Base-by-base conservation (phyloP, 2,113 vertebrate genomes). In the Theropithecus gelada region DNA sequence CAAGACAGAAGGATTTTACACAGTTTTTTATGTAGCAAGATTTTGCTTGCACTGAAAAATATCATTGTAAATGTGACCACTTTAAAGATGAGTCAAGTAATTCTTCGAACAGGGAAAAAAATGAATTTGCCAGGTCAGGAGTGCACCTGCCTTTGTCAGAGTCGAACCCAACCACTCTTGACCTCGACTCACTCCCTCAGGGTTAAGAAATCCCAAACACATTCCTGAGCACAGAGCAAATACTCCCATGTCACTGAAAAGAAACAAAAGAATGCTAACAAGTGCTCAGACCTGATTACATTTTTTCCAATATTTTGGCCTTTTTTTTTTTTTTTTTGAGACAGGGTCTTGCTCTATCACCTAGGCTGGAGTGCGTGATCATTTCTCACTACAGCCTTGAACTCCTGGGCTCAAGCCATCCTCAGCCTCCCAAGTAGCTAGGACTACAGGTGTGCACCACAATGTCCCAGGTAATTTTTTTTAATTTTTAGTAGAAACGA, bases 1-100 rank as follows among this genome's bases (percentile, higher is more conserved):
- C 12, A 66, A 96, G 75, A 57, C 61, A 73, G 83, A 66, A 96
- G 50, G 87, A 93, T 52, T 92, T 88, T 18, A 59, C 80, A 87
- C 85, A 73, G 52, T 64, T 90, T 64, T 95, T 66, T 88, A 35
- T 82, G 27, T 80, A 78, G 72, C 52, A 84, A 43, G 86, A 84
- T 70, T 75, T 82, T 79, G 48, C 88, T 85, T 5, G 5, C 75
- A 7, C 84, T 57, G 87, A 82, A 96, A 95, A 93, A 88, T 80
- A 64, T 89, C 86, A 73, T 40, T 85, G 84, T 32, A n/a, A 73
- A 50, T 55, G 20, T 78, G 80, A 88, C 87, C 76, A 40, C 64
- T 90, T 81, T 68, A 68, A 89, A 79, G 85, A 86, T 61, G 38
- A 93, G 52, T 82, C 45, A 64, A 40, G 23, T 61, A 84, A 88